phyloP scores from a whole-genome alignment of 2,888 invertebrate species.

The Andrena dorsata region DNA sequence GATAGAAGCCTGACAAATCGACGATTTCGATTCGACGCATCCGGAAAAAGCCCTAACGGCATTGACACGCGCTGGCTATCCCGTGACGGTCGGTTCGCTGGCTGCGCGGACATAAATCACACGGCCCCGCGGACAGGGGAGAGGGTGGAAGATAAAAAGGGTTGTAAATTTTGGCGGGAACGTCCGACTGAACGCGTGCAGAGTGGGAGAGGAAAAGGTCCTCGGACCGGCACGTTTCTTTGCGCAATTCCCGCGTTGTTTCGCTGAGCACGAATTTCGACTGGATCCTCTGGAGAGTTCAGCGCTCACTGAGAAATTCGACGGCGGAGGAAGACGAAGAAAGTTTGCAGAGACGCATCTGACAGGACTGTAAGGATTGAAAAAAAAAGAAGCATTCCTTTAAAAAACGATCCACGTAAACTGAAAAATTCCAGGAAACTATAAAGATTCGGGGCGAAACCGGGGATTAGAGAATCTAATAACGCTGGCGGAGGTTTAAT shows the following conservation, averaged over 20 bases:
- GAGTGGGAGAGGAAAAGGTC: neutral
- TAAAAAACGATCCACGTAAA: no score
- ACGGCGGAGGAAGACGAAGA: no score
- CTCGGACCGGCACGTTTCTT: no score
- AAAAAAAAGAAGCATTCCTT: no score
- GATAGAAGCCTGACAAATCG: conserved; percentile 39
- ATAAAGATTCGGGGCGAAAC: neutral
- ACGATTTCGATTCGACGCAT: conserved; percentile 36
- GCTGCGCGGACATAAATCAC: conserved; percentile 36
- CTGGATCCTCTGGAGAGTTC: no score
- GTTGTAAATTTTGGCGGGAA: conserved; percentile 33
- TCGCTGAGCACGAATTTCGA: no score
- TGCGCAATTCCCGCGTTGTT: no score
- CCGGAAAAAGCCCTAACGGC: conserved; percentile 20
- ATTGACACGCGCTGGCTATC: conserved; percentile 41
- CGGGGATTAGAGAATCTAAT: neutral
- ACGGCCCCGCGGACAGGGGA: conserved; percentile 22
- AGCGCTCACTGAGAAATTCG: no score
- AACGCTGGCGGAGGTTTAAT: neutral
- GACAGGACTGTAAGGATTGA: no score
- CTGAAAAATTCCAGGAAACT: no score
- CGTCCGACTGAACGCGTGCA: neutral
- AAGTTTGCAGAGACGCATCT: no score
- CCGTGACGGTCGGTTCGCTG: neutral
- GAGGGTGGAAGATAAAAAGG: conserved; percentile 29